A percentile compares a stretch with the other conserved stretches of the same genome.
phyloP scores from a whole-genome alignment of 2,888 invertebrate species.

The Zaprionus lineosus region DNA sequence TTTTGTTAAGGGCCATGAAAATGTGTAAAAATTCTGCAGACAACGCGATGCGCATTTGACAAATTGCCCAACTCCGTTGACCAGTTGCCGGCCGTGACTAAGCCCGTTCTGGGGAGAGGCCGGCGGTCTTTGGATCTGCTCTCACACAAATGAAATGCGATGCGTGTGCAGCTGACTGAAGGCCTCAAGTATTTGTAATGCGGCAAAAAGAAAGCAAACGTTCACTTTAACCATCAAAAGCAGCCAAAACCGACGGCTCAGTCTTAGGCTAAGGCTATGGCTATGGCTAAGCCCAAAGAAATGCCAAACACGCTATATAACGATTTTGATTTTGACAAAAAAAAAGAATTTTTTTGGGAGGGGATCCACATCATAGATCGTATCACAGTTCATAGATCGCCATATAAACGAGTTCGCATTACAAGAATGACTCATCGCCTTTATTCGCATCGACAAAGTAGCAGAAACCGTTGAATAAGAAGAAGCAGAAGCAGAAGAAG shows the following conservation, averaged over 20 bases:
- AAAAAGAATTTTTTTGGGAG: constrained; percentile 57
- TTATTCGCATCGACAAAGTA: too few species aligned
- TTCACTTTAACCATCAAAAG: constrained; percentile 14
- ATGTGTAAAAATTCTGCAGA: constrained; percentile 61
- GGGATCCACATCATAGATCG: constrained; percentile 31
- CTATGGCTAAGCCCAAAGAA: too few species aligned
- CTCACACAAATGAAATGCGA: constrained; percentile 23
- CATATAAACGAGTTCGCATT: constrained; percentile 63
- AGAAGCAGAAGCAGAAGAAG: background rate
- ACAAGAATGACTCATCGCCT: constrained; percentile 62
- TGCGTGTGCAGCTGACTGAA: constrained; percentile 64
- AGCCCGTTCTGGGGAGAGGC: constrained; percentile 56
- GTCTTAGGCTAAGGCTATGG: too few species aligned
- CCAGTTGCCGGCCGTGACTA: constrained; percentile 57
- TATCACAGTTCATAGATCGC: constrained; percentile 29
- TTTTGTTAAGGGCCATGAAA: constrained; percentile 62
- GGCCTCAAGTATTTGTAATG: constrained; percentile 66
- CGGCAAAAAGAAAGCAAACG: constrained; percentile 55
- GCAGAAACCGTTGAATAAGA: too few species aligned
- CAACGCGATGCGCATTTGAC: constrained; percentile 61
- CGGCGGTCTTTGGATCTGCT: constrained; percentile 16
- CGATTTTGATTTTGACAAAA: constrained; percentile 78
- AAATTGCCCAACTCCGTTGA: constrained; percentile 54
- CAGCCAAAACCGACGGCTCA: too few species aligned
- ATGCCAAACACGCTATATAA: constrained; percentile 65